Base-by-base conservation (phyloP, 1,140 invertebrate genomes). In the Bilobella aurantiaca region DNA sequence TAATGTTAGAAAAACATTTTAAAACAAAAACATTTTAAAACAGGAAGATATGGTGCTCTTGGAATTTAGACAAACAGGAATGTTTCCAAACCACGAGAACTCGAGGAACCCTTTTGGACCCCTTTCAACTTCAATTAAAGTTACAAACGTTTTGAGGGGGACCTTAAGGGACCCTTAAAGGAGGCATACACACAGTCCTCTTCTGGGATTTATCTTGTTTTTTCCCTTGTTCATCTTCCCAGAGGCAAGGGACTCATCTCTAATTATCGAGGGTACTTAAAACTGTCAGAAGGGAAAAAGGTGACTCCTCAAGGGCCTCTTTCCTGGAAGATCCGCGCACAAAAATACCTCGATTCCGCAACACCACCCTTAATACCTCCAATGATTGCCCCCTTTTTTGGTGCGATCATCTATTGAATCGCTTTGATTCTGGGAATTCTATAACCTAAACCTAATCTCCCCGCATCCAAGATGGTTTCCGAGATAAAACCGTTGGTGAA, bases 101-200 rank as follows among this genome's bases (percentile, higher is more conserved):
- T 23, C 14, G 25, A 23, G 21, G 49, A 12, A 16, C 21, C 49
- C 23, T 42, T n/a, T n/a, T n/a, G 23, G 25, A 23, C 5, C 25
- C 49, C 49, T 53, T 53, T 53, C 49, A 53, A 12, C 49, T 12
- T 23, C 23, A 12, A 53, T 53, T 53, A 53, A 53, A 53, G 49
- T 53, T 53, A 53, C 49, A 53, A 53, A 53, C 49, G 18, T 42
- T 42, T 42, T 42, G 34, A 18, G 34, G 18, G 8, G 18, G 8
- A 42, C 18, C 8, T 8, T 8, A 42, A 42, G 18, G 34, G n/a
- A n/a, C n/a, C n/a, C n/a, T n/a, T n/a, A 42, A 42, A 12, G 37
- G 37, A 8, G 37, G 8, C n/a, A 42, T 42, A 42, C 37, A 42
- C n/a, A n/a, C n/a, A n/a, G n/a, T n/a, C n/a, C 34, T 42, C 34